phyloP scores from a whole-genome alignment of 64 coral and sea anemone species.

The Hydrozoanthus tunicans region DNA sequence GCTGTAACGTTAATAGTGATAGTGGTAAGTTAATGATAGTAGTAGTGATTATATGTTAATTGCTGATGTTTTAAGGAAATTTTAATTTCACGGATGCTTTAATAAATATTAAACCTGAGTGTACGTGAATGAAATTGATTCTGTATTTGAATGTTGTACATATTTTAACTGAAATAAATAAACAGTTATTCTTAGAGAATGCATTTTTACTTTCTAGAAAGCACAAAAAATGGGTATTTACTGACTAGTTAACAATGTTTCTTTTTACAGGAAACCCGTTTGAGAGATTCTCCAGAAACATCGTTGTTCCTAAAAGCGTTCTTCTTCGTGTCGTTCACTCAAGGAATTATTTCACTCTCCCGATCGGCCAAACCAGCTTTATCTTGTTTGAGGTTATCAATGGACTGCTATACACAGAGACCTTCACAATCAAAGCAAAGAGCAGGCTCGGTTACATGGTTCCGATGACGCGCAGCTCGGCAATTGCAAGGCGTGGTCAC shows the following conservation, averaged over 20 bases:
- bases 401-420: not conserved
- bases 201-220: not conserved
- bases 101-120: too few relatives aligned
- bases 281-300: conserved; percentile 70
- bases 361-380: conserved; percentile 8
- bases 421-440: conserved; percentile 25
- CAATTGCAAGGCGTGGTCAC: not conserved
- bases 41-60: too few relatives aligned
- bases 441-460: conserved; percentile 23
- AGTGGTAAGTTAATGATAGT: too few relatives aligned
- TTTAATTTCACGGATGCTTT: too few relatives aligned
- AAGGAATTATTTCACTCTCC: conserved; percentile 70
- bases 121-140: too few relatives aligned
- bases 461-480: not conserved
- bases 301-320: conserved; percentile 36
- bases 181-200: not conserved
- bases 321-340: conserved; percentile 51
- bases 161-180: too few relatives aligned
- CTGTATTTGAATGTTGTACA: too few relatives aligned
- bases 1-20: too few relatives aligned
- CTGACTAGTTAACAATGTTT: not conserved
- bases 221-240: not conserved
- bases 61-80: too few relatives aligned
- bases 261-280: conserved; percentile 44
- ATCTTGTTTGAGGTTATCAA: conserved; percentile 54